phyloP scores from a whole-genome alignment of 2,797 vertebrate genomes.

The Smutsia gigantea region DNA sequence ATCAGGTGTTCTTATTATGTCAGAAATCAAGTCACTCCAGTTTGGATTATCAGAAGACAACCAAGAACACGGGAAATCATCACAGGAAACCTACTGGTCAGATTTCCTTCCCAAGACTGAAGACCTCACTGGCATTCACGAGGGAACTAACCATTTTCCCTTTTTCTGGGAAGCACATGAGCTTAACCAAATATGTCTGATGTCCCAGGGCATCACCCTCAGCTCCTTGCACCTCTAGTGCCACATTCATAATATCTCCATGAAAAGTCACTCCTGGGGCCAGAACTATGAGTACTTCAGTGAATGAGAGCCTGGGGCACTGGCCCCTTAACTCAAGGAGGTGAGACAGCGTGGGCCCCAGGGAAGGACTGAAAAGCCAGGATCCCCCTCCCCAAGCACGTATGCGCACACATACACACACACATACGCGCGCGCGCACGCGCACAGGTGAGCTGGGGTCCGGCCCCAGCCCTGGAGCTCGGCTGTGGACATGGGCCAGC shows the following conservation, averaged over 20 bases:
- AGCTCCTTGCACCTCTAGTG: not conserved
- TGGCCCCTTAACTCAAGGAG: not conserved
- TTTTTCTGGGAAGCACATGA: slow-evolving; percentile 28
- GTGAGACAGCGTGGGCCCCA: not conserved
- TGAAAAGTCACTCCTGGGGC: slow-evolving; percentile 41
- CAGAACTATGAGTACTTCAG: not conserved
- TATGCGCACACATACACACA: too few species aligned
- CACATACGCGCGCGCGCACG: too few species aligned
- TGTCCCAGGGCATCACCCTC: not conserved
- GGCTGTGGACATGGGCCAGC: not conserved
- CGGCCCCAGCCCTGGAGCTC: not conserved
- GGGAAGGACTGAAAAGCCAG: not conserved
- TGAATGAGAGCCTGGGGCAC: not conserved
- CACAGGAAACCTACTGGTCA: not conserved
- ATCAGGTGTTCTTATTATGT: not conserved
- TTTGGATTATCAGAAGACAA: not conserved
- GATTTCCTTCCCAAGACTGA: not conserved
- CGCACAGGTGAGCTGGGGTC: not conserved
- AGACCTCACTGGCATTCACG: not conserved
- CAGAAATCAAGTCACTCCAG: slow-evolving; percentile 8
- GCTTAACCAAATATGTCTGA: not conserved
- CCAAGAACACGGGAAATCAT: not conserved
- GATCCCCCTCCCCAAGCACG: too few species aligned
- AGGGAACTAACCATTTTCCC: not conserved
- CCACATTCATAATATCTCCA: not conserved